Base-by-base conservation (phyloP, 1,140 invertebrate genomes). In the Babylonia areolata region DNA sequence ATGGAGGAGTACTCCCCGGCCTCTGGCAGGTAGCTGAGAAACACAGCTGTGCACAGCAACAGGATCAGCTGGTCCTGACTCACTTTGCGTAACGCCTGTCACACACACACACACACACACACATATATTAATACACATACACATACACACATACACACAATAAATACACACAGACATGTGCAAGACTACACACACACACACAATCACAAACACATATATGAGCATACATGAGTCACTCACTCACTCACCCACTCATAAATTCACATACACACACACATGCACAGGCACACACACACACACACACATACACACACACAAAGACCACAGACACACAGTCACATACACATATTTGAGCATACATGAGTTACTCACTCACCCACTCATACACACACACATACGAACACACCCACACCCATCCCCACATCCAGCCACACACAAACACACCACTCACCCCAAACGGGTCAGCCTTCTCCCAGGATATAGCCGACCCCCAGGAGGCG, bases 1-100 rank as follows among this genome's bases (percentile, higher is more conserved):
- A 99, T 99, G 95, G 99, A 99, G 85, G 99, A 99, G 95, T 99
- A 99, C 95, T 99, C 98, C 87, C 99, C 99, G 64, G 96, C 96
- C 92, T 99, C 99, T 28, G 99, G 99, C 89, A 99, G 95, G 95
- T 99, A 99, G 40, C 98, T 99, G 73, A 99, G 96, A 94, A 99
- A 98, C 88, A 99, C 98, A 37, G 99, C 97, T 87, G 99, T 97
- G 95, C 99, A 99, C 88, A 99, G 96, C 96, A 99, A 97, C 88
- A 99, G 95, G 91, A 99, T 98, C 85, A 98, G 98, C 89, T 97
- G 96, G 94, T 99, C 99, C 91, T 98, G 97, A 87, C 98, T 98
- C 88, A 99, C 98, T 95, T 99, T 98, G 82, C 97, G 95, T 86
- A 99, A 93, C n/a, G 98, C 96, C 96, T 97, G 92, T 31, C 73